Evolutionary conservation across 1,140 invertebrate genomes (phyloP).

Genomic region (Cotesia chilonis): DNA sequence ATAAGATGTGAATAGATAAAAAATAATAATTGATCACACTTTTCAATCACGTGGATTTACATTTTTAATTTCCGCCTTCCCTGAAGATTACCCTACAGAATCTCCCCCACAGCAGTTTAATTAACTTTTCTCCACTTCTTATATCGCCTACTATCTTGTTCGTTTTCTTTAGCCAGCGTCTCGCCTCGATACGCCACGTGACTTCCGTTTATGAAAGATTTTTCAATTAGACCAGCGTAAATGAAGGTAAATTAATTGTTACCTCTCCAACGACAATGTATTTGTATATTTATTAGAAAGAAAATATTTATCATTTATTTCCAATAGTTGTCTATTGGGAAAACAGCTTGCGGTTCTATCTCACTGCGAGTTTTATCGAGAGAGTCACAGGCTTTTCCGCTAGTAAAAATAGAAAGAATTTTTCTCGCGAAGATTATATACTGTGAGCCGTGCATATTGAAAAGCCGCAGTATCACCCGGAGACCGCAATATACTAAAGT

Average conservation of each 20-base stretch:
- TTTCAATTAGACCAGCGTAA: constrained; percentile 54
- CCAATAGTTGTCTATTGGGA: neutral
- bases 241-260: constrained; percentile 55
- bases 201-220: constrained; percentile 43
- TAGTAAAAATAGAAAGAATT: constrained; percentile 5
- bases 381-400: constrained; percentile 8
- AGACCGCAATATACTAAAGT: constrained; percentile 30
- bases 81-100: constrained; percentile 30
- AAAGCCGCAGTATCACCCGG: constrained; percentile 22
- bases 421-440: neutral
- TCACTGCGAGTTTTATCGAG: constrained; percentile 1
- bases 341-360: constrained; percentile 12
- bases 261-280: constrained; percentile 21
- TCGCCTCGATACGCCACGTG: neutral
- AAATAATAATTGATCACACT: constrained; percentile 20
- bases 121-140: constrained; percentile 51
- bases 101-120: constrained; percentile 44
- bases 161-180: constrained; percentile 13
- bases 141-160: constrained; percentile 24
- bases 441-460: constrained; percentile 28
- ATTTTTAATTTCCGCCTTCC: constrained; percentile 56
- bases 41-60: constrained; percentile 55
- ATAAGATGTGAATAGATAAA: neutral
- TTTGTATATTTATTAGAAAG: constrained; percentile 8
- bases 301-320: neutral